Conservation (phyloP, 2,113 vertebrate species). For the Lipotes vexillifer region DNA sequence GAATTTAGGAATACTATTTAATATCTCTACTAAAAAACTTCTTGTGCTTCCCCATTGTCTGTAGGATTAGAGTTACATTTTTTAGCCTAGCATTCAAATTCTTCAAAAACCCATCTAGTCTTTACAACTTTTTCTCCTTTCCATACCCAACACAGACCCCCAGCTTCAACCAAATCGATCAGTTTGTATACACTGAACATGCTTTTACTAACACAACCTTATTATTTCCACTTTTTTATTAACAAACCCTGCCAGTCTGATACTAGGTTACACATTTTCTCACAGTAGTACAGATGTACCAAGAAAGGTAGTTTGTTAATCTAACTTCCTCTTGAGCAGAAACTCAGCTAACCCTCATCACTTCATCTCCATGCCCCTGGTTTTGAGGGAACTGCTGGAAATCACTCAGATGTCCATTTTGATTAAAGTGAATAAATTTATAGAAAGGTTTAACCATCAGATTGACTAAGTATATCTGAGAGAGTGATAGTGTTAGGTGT, state of each 20-base stretch:
- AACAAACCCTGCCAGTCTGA: not conserved
- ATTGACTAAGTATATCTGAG: not conserved
- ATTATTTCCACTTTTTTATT: not conserved
- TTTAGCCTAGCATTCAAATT: not conserved
- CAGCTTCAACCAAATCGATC: not conserved
- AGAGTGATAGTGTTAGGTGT: not conserved
- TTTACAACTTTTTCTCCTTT: not conserved
- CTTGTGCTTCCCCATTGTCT: not conserved
- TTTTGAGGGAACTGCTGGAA: not conserved
- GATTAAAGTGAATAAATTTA: too few species aligned
- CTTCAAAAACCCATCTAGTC: not conserved
- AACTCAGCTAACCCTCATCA: not conserved
- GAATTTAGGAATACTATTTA: not conserved
- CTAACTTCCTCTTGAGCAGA: not conserved
- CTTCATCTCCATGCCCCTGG: not conserved
- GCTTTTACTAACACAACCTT: not conserved
- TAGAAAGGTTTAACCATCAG: not conserved
- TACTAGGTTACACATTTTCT: not conserved
- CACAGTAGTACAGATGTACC: not conserved
- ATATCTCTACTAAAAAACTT: not conserved
- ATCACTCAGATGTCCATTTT: too few species aligned
- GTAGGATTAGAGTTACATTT: not conserved
- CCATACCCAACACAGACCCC: not conserved
- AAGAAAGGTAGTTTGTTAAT: not conserved
- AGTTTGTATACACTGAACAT: not conserved